These are phyloP conservation scores for Rhodinocichla rosea DNA, from an alignment of 2,113 vertebrate genomes.

Conservation along the genomic window DNA sequence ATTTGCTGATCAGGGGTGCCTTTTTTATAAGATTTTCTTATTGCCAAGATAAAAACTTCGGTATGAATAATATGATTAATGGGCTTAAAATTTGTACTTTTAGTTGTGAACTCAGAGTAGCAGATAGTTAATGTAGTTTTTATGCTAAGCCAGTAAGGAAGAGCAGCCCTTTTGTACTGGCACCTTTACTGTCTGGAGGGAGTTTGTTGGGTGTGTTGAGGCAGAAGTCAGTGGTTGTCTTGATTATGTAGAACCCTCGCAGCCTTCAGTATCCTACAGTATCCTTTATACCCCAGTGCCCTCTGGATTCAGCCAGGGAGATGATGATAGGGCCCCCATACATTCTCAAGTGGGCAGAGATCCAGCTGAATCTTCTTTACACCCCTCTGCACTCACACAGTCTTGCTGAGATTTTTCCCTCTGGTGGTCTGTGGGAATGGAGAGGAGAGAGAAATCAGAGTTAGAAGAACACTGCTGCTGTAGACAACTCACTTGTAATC, in stretches of 20 bases:
- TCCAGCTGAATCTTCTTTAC: neutral
- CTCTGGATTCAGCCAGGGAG: neutral
- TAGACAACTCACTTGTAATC: neutral
- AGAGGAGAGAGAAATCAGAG: neutral
- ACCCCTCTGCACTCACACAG: neutral
- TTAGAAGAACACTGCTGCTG: neutral
- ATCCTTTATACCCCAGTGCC: neutral
- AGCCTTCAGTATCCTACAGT: neutral
- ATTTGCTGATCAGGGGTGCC: neutral
- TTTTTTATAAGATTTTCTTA: neutral
- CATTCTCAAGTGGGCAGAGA: neutral
- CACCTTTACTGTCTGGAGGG: neutral
- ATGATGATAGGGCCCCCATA: neutral
- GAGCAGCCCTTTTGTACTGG: neutral
- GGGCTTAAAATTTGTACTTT: neutral
- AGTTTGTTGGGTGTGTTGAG: neutral
- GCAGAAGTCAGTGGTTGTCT: neutral
- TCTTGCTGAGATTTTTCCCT: neutral
- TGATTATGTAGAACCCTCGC: neutral
- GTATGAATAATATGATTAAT: neutral
- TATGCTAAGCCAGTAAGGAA: neutral
- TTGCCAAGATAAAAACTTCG: neutral
- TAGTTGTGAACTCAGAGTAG: neutral
- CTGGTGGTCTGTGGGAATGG: neutral
- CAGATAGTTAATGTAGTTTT: conserved; percentile 4